phyloP scores from a whole-genome alignment of 2,113 vertebrate genomes.

The Chloroceryle aenea region DNA sequence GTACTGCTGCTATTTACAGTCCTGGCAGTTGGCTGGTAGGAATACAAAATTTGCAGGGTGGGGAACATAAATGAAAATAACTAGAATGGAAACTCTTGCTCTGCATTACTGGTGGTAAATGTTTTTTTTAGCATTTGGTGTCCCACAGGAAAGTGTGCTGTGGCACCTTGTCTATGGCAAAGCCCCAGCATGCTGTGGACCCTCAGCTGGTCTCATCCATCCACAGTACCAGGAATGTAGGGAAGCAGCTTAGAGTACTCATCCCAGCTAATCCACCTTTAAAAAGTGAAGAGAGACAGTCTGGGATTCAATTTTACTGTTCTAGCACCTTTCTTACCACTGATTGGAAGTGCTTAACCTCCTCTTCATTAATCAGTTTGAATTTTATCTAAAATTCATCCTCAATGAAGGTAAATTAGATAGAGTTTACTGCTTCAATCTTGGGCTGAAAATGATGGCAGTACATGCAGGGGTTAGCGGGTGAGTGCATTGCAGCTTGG shows the following conservation, averaged over 20 bases:
- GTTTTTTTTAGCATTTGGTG: fast-evolving
- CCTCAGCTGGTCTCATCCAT: fast-evolving
- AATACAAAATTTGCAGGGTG: neutral
- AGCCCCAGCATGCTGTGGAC: neutral
- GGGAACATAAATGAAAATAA: neutral
- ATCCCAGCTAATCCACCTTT: neutral
- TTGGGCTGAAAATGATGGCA: neutral
- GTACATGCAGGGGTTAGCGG: neutral
- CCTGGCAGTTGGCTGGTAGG: neutral
- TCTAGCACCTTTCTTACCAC: neutral
- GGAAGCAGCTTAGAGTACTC: neutral
- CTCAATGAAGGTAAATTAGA: neutral
- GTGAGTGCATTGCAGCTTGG: neutral
- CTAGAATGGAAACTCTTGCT: neutral
- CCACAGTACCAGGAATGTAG: neutral
- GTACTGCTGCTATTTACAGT: neutral
- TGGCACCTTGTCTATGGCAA: neutral
- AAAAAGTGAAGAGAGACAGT: neutral
- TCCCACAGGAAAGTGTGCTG: neutral
- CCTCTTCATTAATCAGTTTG: constrained; percentile 65
- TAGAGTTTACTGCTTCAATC: neutral
- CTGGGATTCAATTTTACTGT: neutral
- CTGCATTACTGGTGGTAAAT: neutral
- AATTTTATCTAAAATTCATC: constrained; percentile 43
- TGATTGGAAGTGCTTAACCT: constrained; percentile 59